Conservation (phyloP, 2,888 invertebrate genomes). For the Hemicrepidius hirtus region DNA sequence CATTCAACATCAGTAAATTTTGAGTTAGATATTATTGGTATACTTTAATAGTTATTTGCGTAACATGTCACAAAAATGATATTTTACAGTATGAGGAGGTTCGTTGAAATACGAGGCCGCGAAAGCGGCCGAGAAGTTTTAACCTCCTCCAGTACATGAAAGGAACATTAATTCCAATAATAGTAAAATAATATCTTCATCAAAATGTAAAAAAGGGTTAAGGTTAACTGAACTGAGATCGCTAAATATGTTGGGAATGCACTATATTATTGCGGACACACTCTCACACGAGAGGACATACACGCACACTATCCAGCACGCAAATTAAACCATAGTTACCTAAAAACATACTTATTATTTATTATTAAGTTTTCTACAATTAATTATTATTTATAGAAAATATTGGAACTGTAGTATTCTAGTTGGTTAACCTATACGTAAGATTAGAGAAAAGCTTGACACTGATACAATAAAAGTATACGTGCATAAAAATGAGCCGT, state of each 20-base stretch:
- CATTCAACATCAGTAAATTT: too few relatives aligned
- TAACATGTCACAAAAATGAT: too few relatives aligned
- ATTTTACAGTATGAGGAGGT: too few relatives aligned
- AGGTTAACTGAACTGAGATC: slow-evolving; percentile 6
- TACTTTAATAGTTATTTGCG: too few relatives aligned
- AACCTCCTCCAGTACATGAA: too few relatives aligned
- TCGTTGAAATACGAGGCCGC: too few relatives aligned
- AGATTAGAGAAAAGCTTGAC: slow-evolving; percentile 27
- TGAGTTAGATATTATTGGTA: too few relatives aligned
- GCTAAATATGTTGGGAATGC: slow-evolving; percentile 18
- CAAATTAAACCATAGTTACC: not conserved
- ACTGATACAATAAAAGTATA: slow-evolving; percentile 49
- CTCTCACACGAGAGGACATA: slow-evolving; percentile 30
- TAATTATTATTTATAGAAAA: not conserved
- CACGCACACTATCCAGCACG: slow-evolving; percentile 28
- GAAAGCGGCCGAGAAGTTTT: too few relatives aligned
- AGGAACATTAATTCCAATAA: too few relatives aligned
- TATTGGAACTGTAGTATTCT: not conserved
- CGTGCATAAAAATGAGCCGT: slow-evolving; percentile 67
- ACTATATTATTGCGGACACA: slow-evolving; percentile 22
- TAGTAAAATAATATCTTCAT: too few relatives aligned
- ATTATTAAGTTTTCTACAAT: not conserved
- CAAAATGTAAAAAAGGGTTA: not conserved
- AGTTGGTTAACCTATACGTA: not conserved
- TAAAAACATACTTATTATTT: not conserved